Evolutionary conservation across 2,888 invertebrate genomes (phyloP), one percentile per base, ranked within the genome.

Genomic region (Drosophila incognita): DNA sequence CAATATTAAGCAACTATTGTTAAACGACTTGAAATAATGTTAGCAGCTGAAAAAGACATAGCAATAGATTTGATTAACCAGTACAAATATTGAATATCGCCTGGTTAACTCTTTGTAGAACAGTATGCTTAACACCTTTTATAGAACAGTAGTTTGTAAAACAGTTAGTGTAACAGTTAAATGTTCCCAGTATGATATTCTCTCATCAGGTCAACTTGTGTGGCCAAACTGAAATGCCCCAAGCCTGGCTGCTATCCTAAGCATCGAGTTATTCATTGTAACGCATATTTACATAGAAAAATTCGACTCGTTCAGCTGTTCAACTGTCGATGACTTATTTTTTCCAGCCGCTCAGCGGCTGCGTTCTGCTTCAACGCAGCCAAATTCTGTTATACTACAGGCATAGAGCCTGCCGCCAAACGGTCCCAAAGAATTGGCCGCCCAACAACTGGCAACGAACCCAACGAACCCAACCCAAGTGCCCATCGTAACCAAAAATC

Each of bases 321-420:
- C 51, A 78, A 73, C 74, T 61, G 63, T 68, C 79, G 64, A 61
- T 31, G 64, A 52, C 31, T 73, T 63, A 53, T 21, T 52, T 90
- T 87, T 85, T 74, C 70, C 67, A 76, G 83, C 75, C 80, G 90
- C 81, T 82, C 77, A 71, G 78, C 76, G 88, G 67, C 82, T 75
- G 80, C 89, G 88, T 73, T 87, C 89, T 77, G 91, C 89, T 89
- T 90, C 83, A 90, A 84, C 91, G 88, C 83, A 79, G 74, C 54
- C 85, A 81, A 90, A 92, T 90, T 83, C 87, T 81, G 88, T 91
- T 92, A 90, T 76, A 73, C 66, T 74, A 71, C 63, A 54, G 65
- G 63, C 69, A 65, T 48, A 76, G 70, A 75, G 58, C 74, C 68
- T 66, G 77, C 69, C 84, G 68, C 75, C 73, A 73, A 70, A 57